These are phyloP conservation scores for Zoroaster sp. DNA, from an alignment of 53 echinoderm and acorn worm genomes.

Conservation along the genomic window DNA sequence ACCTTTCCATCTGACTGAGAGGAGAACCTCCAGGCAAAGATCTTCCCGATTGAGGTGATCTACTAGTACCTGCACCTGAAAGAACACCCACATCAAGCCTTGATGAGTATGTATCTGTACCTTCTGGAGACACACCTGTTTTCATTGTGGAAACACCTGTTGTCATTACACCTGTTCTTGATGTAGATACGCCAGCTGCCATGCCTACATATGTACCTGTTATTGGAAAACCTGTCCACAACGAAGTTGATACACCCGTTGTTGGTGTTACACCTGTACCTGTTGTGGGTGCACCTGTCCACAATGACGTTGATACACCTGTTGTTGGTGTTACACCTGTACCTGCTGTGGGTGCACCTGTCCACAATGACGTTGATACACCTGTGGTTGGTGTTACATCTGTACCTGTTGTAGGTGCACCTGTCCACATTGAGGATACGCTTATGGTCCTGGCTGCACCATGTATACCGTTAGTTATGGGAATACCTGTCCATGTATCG, in stretches of 20 bases:
- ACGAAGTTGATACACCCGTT: too few species aligned
- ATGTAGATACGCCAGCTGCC: background rate
- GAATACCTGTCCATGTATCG: background rate
- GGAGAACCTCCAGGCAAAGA: background rate
- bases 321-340: background rate
- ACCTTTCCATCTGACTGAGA: conserved; percentile 32
- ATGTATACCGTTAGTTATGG: background rate
- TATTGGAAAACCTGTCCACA: background rate
- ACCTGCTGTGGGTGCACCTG: background rate
- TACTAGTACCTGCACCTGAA: background rate
- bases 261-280: background rate
- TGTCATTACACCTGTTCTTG: background rate
- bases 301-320: too few species aligned
- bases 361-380: too few species aligned
- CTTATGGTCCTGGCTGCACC: background rate
- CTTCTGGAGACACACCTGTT: background rate
- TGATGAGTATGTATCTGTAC: background rate
- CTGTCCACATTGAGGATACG: background rate
- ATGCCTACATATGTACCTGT: too few species aligned
- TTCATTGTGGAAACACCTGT: background rate
- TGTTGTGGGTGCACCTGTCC: background rate
- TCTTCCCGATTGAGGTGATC: background rate
- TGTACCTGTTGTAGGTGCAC: background rate
- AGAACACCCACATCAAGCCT: background rate
- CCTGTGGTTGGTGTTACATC: background rate